phyloP scores from a whole-genome alignment of 2,888 invertebrate species.

The Rhagium mordax region DNA sequence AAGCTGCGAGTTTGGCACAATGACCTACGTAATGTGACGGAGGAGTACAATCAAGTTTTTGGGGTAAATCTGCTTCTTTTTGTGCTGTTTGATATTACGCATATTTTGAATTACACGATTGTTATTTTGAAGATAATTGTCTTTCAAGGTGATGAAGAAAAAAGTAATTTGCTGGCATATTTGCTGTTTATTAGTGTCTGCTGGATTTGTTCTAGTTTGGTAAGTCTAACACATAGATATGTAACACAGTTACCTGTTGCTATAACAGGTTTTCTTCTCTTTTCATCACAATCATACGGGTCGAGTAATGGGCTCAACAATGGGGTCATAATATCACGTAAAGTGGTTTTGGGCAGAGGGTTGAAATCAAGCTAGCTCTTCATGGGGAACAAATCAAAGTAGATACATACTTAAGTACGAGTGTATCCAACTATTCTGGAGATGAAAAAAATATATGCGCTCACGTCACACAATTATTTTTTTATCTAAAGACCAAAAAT shows the following conservation, averaged over 20 bases:
- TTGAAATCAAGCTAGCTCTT: too few relatives aligned
- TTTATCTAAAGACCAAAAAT: too few relatives aligned
- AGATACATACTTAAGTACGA: too few relatives aligned
- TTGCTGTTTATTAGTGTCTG: neutral
- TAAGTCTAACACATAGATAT: too few relatives aligned
- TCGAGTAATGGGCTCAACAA: neutral
- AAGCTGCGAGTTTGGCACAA: neutral
- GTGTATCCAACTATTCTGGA: too few relatives aligned
- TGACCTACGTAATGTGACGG: slow-evolving; percentile 23
- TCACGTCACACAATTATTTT: too few relatives aligned
- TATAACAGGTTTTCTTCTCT: neutral
- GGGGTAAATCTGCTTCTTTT: slow-evolving; percentile 27
- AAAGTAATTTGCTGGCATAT: neutral
- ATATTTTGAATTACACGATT: slow-evolving; percentile 7
- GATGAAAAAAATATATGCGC: too few relatives aligned
- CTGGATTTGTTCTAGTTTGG: slow-evolving; percentile 5
- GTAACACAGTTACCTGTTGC: neutral
- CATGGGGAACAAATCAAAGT: too few relatives aligned
- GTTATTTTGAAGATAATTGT: neutral
- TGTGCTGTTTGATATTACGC: slow-evolving; percentile 5
- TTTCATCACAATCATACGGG: neutral
- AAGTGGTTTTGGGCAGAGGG: too few relatives aligned
- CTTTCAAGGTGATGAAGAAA: neutral
- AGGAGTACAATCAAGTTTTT: slow-evolving; percentile 26
- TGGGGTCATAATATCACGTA: too few relatives aligned